Percentiles rank a stretch among this genome's conserved stretches.
phyloP scores from a whole-genome alignment of 2,888 invertebrate species.

The Amiota minor region DNA sequence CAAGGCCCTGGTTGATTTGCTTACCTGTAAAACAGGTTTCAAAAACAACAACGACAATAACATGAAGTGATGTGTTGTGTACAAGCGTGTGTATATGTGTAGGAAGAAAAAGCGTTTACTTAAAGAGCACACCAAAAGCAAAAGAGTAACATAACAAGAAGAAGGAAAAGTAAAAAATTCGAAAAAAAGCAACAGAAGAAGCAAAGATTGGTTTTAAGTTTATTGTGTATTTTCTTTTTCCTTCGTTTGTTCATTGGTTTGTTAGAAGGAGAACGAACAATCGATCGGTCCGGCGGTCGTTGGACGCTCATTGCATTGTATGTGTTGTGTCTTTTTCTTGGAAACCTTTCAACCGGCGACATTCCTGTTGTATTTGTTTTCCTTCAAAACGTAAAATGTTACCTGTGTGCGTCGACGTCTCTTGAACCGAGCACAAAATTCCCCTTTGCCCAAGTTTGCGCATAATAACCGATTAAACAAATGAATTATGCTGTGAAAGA shows the following conservation, averaged over 20 bases:
- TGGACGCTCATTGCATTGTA: neutral
- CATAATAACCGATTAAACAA: slow-evolving; percentile 22
- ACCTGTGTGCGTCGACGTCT: slow-evolving; percentile 13
- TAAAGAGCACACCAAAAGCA: neutral
- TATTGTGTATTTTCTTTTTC: slow-evolving; percentile 15
- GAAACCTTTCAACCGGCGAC: slow-evolving; percentile 65
- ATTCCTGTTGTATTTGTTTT: slow-evolving; percentile 19
- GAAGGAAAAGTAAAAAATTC: neutral
- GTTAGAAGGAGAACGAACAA: neutral
- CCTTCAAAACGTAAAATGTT: slow-evolving; percentile 5
- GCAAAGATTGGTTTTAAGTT: neutral
- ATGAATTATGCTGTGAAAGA: slow-evolving; percentile 20
- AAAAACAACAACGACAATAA: slow-evolving; percentile 45
- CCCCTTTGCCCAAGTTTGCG: slow-evolving; percentile 48
- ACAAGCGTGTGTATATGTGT: neutral
- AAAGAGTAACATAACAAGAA: neutral
- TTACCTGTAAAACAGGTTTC: slow-evolving; percentile 70
- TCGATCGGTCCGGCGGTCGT: neutral
- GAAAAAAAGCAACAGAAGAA: slow-evolving; percentile 29
- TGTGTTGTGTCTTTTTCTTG: slow-evolving; percentile 51
- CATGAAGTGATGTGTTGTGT: slow-evolving; percentile 15
- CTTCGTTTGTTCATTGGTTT: slow-evolving; percentile 28
- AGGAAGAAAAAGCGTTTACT: neutral
- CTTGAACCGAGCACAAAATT: neutral
- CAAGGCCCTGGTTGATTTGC: slow-evolving; percentile 39